A percentile compares a stretch with the other conserved stretches of the same genome.
Evolutionary conservation across 2,113 vertebrate genomes (phyloP).

Genomic region (Grammomys dolichurus): DNA sequence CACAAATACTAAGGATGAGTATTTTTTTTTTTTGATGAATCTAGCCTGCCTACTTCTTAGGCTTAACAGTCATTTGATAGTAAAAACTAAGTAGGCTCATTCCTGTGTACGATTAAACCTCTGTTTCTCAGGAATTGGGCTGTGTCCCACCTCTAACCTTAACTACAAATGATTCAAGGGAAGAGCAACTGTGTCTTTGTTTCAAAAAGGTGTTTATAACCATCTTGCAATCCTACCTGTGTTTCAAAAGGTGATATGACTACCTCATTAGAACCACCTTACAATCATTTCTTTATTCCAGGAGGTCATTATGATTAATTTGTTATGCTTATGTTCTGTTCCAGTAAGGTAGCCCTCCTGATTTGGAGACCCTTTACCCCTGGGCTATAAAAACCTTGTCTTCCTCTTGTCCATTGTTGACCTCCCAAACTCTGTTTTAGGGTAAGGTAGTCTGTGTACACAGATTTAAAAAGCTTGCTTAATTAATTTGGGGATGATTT

Average conservation of each 20-base stretch:
- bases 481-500: neutral
- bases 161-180: neutral
- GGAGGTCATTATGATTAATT: neutral
- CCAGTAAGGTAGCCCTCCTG: neutral
- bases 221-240: too few species aligned
- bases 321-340: neutral
- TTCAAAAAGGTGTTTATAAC: too few species aligned
- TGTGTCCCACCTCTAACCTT: neutral
- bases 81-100: neutral
- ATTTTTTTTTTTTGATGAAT: neutral
- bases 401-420: neutral
- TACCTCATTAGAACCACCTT: neutral
- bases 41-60: neutral
- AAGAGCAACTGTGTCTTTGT: too few species aligned
- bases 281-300: neutral
- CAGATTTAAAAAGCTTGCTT: neutral
- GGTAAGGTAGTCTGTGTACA: neutral
- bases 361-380: neutral
- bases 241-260: neutral
- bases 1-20: neutral
- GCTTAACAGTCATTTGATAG: neutral
- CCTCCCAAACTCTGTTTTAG: neutral
- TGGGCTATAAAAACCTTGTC: neutral
- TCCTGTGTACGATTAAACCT: neutral
- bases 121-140: neutral